Evolutionary conservation across 2,113 vertebrate genomes (phyloP).

Genomic region (Suncus etruscus): DNA sequence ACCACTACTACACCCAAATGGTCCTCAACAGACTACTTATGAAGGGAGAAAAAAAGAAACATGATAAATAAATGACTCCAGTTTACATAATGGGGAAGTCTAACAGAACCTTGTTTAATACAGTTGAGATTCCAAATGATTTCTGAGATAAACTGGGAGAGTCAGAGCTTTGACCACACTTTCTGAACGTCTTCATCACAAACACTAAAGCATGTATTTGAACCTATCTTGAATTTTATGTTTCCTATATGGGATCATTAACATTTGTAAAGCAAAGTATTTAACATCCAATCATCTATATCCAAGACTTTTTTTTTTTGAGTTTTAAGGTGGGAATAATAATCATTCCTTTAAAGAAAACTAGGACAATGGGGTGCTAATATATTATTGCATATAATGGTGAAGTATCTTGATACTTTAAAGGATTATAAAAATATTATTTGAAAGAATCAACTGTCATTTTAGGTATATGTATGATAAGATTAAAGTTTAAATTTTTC

Average conservation of each 20-base stretch:
- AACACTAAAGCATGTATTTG: not conserved
- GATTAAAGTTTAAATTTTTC: constrained; percentile 11
- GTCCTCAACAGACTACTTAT: constrained; percentile 63
- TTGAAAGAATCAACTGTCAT: constrained; percentile 22
- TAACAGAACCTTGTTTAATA: not conserved
- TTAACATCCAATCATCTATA: not conserved
- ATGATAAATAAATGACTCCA: constrained; percentile 28
- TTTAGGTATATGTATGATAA: not conserved
- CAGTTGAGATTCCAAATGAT: not conserved
- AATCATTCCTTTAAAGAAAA: not conserved
- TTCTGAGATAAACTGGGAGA: not conserved
- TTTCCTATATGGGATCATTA: not conserved
- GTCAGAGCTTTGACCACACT: not conserved
- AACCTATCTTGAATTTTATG: not conserved
- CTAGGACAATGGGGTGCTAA: not conserved
- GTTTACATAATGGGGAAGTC: constrained; percentile 9
- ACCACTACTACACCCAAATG: constrained; percentile 36
- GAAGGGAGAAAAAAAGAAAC: not conserved
- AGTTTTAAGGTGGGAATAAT: not conserved
- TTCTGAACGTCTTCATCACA: not conserved
- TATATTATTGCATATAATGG: not conserved
- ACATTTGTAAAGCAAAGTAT: not conserved
- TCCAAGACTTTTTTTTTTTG: not conserved
- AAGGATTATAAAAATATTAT: constrained; percentile 2
- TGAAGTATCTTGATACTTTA: not conserved